A percentile compares a stretch with the other conserved stretches of the same genome.
Evolutionary conservation across 2,113 vertebrate genomes (phyloP).

Genomic region (Tautogolabrus adspersus): DNA sequence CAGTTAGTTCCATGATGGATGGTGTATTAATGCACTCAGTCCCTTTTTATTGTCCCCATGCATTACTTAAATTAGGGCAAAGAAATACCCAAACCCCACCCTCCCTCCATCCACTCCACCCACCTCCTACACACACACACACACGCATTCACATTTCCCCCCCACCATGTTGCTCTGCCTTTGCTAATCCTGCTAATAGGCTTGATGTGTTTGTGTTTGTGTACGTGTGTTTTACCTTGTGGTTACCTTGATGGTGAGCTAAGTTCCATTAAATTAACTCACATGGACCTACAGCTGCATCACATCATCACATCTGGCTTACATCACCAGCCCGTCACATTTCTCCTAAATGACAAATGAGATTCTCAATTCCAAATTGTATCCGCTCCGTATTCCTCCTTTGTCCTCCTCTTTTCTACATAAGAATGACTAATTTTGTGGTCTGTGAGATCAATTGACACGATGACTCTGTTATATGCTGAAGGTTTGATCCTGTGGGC

Average conservation of each 20-base stretch:
- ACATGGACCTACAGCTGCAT: conserved; percentile 43
- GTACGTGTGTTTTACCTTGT: conserved; percentile 31
- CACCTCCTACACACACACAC: conserved; percentile 45
- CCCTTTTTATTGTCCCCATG: conserved; percentile 85
- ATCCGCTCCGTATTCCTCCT: not conserved
- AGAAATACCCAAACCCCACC: conserved; percentile 74
- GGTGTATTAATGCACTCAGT: conserved; percentile 82
- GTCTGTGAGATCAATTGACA: conserved; percentile 12
- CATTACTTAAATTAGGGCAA: conserved; percentile 91
- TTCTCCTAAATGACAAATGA: conserved; percentile 38
- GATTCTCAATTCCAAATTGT: conserved; percentile 8
- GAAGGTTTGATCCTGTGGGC: conserved; percentile 23
- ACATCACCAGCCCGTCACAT: conserved; percentile 40
- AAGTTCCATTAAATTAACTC: conserved; percentile 43
- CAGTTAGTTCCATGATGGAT: conserved; percentile 89
- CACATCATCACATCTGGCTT: conserved; percentile 63
- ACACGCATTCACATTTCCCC: conserved; percentile 38
- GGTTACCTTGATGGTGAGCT: conserved; percentile 42
- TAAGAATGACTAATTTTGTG: conserved; percentile 13
- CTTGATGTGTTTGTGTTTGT: conserved; percentile 45
- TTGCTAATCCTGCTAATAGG: conserved; percentile 79
- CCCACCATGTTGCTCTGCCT: conserved; percentile 37
- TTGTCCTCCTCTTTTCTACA: conserved; percentile 11
- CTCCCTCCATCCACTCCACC: conserved; percentile 44
- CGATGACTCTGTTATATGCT: not conserved